Evolutionary conservation across 2,113 vertebrate genomes (phyloP), one percentile per base, ranked within the genome.

Genomic region (Megalops atlanticus): DNA sequence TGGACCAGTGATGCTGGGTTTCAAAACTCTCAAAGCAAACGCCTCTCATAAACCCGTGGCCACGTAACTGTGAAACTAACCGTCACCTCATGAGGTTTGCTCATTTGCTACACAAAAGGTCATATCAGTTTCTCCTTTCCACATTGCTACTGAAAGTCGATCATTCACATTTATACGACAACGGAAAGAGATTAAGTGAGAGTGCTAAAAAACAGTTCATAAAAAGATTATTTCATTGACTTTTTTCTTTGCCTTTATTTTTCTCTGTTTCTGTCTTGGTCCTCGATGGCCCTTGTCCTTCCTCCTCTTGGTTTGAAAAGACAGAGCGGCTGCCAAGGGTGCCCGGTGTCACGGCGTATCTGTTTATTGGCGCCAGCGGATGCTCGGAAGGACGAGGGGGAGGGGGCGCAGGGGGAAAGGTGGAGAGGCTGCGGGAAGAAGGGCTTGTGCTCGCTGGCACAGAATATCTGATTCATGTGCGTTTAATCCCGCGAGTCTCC

Each of bases 401-500:
- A 12, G 43, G 3, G 21, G 40, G n/a, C 39, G 24, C 33, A n/a
- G 47, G 35, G 52, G 72, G 31, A 64, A 27, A n/a, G 58, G n/a
- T n/a, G 58, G 18, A 7, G 41, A 47, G 4, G 39, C n/a, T 12
- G 40, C 49, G 4, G 21, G 38, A n/a, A n/a, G 49, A 24, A 6
- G 35, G 31, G 21, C 74, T 81, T 74, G 39, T 45, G 40, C 80
- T 21, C 33, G 5, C 58, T 38, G 47, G 52, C 80, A 68, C 38
- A 76, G 49, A 47, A 77, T 75, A 76, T 49, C 33, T 21, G 52
- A 14, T 69, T 81, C 54, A 36, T 70, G 73, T 33, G 39, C 52
- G 8, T 45, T 76, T 64, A 76, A 76, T 80, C 81, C 80, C 76
- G 41, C 73, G 16, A 58, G 43, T 72, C 39, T 69, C 35, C 41